Evolutionary conservation across 23 tunicate species (phyloP).

Genomic region (Styela clava): DNA sequence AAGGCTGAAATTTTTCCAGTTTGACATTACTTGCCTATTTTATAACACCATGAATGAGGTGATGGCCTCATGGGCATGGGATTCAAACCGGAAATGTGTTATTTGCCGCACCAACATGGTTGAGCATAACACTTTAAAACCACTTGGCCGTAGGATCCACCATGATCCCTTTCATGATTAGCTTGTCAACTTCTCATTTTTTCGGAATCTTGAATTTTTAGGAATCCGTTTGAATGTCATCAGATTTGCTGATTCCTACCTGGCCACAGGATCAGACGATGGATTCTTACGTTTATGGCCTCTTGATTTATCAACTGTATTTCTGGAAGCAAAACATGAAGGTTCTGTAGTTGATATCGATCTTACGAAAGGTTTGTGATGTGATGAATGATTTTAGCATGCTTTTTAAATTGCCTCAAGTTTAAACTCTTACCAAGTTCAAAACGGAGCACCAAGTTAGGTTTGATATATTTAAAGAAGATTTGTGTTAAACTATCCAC

Average conservation of each 20-base stretch:
- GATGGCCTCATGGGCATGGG: too few species aligned
- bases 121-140: too few species aligned
- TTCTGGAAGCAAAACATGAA: constrained; percentile 93
- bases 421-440: not conserved
- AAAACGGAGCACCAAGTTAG: not conserved
- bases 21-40: too few species aligned
- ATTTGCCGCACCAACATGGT: too few species aligned
- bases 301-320: constrained; percentile 71
- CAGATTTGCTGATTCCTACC: constrained; percentile 39
- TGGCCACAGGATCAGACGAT: constrained; percentile 86
- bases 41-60: too few species aligned
- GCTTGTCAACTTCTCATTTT: not conserved
- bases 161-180: too few species aligned
- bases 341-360: constrained; percentile 62
- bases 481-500: too few species aligned
- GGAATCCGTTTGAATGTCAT: constrained; percentile 45
- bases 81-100: too few species aligned
- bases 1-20: too few species aligned
- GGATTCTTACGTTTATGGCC: constrained; percentile 87
- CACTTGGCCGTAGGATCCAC: too few species aligned
- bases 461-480: not conserved
- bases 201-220: not conserved
- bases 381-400: too few species aligned
- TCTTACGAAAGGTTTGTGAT: constrained; percentile 41
- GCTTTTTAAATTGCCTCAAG: not conserved